Conservation (phyloP, 2,888 invertebrate species). For the Lycophotia porphyrea region DNA sequence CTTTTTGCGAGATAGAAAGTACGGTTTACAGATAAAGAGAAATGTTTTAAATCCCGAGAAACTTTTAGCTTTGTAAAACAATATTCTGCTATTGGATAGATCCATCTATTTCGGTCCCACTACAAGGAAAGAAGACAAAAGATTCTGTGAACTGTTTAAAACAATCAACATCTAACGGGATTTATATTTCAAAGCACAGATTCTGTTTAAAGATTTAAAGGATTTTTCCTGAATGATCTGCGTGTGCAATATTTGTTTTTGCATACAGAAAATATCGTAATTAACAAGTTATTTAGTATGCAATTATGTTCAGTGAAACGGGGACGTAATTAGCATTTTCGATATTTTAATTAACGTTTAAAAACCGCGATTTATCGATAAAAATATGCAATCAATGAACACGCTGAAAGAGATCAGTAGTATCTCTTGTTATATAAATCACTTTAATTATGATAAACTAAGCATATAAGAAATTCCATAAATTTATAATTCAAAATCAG, state of each 20-base stretch:
- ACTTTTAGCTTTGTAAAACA: neutral
- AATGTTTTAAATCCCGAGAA: slow-evolving; percentile 4
- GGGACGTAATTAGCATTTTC: slow-evolving; percentile 50
- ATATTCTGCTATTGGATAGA: neutral
- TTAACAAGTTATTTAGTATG: slow-evolving; percentile 39
- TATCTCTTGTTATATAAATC: neutral
- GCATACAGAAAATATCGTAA: slow-evolving; percentile 35
- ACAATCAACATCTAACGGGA: slow-evolving; percentile 26
- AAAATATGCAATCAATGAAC: slow-evolving; percentile 32
- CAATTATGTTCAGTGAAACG: slow-evolving; percentile 42
- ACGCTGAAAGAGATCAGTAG: too few relatives aligned
- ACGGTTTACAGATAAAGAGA: slow-evolving; percentile 23
- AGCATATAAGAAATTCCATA: neutral
- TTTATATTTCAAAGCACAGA: slow-evolving; percentile 5
- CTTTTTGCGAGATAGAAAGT: slow-evolving; percentile 45
- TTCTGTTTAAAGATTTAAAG: neutral
- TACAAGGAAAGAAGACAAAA: slow-evolving; percentile 12
- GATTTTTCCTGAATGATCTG: neutral
- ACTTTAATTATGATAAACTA: neutral
- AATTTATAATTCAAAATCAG: slow-evolving; percentile 8
- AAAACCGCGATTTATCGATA: slow-evolving; percentile 24
- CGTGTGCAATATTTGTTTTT: slow-evolving; percentile 23
- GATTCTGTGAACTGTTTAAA: slow-evolving; percentile 1
- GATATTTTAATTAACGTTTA: slow-evolving; percentile 24
- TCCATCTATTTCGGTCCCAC: too few relatives aligned